These are phyloP conservation scores for Coleophora flavipennella DNA, from an alignment of 2,888 invertebrate species.

Conservation along the genomic window DNA sequence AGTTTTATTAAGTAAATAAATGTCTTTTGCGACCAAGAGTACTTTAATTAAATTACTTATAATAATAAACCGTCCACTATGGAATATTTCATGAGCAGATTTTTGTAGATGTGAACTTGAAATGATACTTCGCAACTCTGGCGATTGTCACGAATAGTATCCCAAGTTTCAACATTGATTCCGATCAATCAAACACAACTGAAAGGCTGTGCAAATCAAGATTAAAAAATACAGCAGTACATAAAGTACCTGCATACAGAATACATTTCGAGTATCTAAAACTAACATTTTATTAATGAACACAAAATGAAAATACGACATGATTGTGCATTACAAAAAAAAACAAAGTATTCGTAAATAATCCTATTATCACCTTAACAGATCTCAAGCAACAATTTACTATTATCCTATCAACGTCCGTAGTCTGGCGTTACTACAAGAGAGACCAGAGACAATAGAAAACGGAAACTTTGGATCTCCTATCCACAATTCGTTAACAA, in stretches of 20 bases:
- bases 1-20: slow-evolving; percentile 57
- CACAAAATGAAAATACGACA: slow-evolving; percentile 43
- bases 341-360: slow-evolving; percentile 44
- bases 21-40: slow-evolving; percentile 65
- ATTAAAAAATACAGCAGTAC: slow-evolving; percentile 48
- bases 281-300: slow-evolving; percentile 38
- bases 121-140: slow-evolving; percentile 37
- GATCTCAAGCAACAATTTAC: slow-evolving; percentile 29
- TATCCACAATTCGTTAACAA: slow-evolving; percentile 51
- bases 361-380: slow-evolving; percentile 61
- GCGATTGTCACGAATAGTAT: slow-evolving; percentile 38
- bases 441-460: slow-evolving; percentile 23
- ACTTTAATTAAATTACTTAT: slow-evolving; percentile 57
- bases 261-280: slow-evolving; percentile 16
- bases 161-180: slow-evolving; percentile 23
- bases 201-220: slow-evolving; percentile 50
- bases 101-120: slow-evolving; percentile 22
- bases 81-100: slow-evolving; percentile 43
- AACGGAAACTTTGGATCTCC: slow-evolving; percentile 31
- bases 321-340: slow-evolving; percentile 62
- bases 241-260: slow-evolving; percentile 41
- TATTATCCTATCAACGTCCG: slow-evolving; percentile 22
- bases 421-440: slow-evolving; percentile 53
- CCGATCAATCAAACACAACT: slow-evolving; percentile 26
- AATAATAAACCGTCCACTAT: slow-evolving; percentile 46